A percentile compares a stretch with the other conserved stretches of the same genome.
phyloP scores from a whole-genome alignment of 2,113 vertebrate genomes.

The Capricornis sumatraensis region DNA sequence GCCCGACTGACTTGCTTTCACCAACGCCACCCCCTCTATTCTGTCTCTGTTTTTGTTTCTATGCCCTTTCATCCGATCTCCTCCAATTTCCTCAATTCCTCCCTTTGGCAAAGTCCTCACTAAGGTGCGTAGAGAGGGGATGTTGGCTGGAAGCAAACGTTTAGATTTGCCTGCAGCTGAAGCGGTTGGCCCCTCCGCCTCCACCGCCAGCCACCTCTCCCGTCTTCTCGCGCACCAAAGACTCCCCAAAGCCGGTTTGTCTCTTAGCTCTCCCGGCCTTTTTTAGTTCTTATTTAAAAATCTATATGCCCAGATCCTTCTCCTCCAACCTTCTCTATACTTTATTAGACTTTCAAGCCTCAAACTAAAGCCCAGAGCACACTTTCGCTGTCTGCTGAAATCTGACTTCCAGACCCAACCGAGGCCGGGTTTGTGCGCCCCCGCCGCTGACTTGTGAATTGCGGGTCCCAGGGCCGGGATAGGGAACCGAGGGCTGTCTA shows the following conservation, averaged over 20 bases:
- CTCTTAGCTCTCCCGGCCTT: background rate
- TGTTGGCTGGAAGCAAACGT: background rate
- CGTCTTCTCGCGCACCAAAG: background rate
- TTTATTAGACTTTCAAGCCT: background rate
- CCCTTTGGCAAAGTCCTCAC: background rate
- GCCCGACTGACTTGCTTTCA: background rate
- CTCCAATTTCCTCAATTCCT: background rate
- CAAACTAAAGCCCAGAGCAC: background rate
- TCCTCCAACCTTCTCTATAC: background rate
- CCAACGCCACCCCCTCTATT: background rate
- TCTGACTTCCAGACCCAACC: background rate
- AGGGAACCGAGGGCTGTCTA: slow-evolving; percentile 74
- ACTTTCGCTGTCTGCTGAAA: background rate
- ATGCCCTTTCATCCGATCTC: background rate
- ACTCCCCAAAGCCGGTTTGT: background rate
- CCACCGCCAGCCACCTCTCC: background rate
- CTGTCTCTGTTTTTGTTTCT: background rate
- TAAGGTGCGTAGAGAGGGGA: background rate
- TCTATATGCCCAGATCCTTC: background rate
- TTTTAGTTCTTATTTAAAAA: background rate
- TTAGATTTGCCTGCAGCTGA: background rate
- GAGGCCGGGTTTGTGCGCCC: background rate
- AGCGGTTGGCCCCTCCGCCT: background rate
- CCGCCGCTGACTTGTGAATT: background rate
- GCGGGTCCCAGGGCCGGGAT: slow-evolving; percentile 79